Percentiles rank a stretch among this genome's conserved stretches.
These are phyloP conservation scores for Bombus superbus DNA, from an alignment of 1,140 invertebrate species.

Conservation along the genomic window DNA sequence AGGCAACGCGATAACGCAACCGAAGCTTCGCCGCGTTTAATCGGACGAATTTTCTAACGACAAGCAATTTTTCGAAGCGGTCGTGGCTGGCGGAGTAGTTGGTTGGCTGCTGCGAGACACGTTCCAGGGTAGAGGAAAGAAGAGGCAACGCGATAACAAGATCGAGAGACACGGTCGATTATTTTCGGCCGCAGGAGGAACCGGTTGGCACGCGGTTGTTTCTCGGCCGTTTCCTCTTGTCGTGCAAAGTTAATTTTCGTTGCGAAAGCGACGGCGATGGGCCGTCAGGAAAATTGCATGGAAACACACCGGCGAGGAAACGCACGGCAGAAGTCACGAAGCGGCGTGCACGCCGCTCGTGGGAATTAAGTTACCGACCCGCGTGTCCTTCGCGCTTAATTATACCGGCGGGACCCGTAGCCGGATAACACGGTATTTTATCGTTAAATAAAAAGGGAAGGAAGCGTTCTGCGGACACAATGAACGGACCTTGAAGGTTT, in stretches of 20 bases:
- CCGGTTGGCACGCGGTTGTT: neutral
- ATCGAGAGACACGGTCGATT: neutral
- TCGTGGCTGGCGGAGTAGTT: too few relatives aligned
- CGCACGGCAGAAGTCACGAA: constrained; percentile 50
- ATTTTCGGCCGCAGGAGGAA: neutral
- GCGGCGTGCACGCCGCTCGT: constrained; percentile 38
- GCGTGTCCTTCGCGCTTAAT: constrained; percentile 65
- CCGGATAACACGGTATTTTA: constrained; percentile 51
- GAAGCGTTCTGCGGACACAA: constrained; percentile 59
- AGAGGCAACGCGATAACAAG: neutral
- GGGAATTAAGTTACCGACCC: constrained; percentile 68
- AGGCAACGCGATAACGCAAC: too few relatives aligned
- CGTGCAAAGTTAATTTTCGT: constrained; percentile 29
- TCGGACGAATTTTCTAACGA: too few relatives aligned
- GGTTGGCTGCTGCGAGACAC: too few relatives aligned
- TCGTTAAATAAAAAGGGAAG: constrained; percentile 57
- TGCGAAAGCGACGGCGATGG: constrained; percentile 41
- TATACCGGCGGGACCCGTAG: constrained; percentile 60
- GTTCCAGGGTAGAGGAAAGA: neutral
- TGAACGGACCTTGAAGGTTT: constrained; percentile 62
- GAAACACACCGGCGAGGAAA: constrained; percentile 62
- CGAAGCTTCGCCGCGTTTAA: accelerated
- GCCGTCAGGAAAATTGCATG: constrained; percentile 59
- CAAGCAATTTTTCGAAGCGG: accelerated
- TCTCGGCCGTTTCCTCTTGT: neutral